These are phyloP conservation scores for Colistium nudipinnis DNA, from an alignment of 2,113 vertebrate genomes.

Conservation along the genomic window DNA sequence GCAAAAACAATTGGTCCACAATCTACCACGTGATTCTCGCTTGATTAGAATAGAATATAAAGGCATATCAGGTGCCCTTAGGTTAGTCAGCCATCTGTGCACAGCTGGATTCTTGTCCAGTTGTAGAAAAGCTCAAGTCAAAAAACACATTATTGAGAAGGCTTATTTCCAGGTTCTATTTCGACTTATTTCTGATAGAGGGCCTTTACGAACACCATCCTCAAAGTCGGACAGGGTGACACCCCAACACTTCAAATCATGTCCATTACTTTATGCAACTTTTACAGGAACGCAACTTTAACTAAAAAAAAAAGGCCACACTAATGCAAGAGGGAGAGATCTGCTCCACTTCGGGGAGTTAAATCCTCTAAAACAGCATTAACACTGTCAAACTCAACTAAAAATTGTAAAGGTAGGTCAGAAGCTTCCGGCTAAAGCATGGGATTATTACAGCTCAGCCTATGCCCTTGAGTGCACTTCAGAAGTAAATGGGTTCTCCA, in stretches of 20 bases:
- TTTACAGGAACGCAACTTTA: not conserved
- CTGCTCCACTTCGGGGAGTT: not conserved
- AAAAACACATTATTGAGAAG: too few relatives aligned
- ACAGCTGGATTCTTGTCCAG: not conserved
- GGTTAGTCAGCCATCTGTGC: not conserved
- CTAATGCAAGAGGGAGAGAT: not conserved
- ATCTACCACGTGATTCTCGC: too few relatives aligned
- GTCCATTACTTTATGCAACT: too few relatives aligned
- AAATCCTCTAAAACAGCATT: not conserved
- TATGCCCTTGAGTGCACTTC: not conserved
- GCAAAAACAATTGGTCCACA: not conserved
- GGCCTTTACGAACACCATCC: too few relatives aligned
- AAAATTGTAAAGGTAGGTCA: not conserved
- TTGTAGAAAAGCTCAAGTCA: not conserved
- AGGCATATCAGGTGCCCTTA: too few relatives aligned
- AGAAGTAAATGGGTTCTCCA: not conserved
- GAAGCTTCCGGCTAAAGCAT: not conserved
- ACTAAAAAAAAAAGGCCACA: not conserved
- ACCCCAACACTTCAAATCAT: too few relatives aligned
- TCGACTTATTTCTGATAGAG: not conserved
- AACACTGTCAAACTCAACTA: not conserved
- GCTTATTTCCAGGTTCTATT: too few relatives aligned
- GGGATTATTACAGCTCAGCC: not conserved
- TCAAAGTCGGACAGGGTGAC: too few relatives aligned
- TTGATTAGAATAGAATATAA: too few relatives aligned